Conservation (phyloP, 1,140 invertebrate genomes). For the Sesamia nonagrioides region DNA sequence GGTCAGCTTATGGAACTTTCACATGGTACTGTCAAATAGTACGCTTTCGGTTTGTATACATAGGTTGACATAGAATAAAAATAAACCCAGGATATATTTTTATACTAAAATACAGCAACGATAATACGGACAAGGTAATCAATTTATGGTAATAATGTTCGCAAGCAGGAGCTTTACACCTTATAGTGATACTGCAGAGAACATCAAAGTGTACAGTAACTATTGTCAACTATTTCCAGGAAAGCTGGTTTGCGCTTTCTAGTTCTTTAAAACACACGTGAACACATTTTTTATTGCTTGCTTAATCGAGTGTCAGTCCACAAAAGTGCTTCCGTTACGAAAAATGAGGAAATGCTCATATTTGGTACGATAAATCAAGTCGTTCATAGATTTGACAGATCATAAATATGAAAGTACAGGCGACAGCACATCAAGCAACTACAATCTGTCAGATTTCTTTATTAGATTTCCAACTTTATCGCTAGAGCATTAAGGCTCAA, state of each 20-base stretch:
- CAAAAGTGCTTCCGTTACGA: not conserved
- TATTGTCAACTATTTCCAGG: constrained; percentile 11
- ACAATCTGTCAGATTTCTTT: too few relatives aligned
- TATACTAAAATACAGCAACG: not conserved
- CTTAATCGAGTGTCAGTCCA: constrained; percentile 43
- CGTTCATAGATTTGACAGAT: constrained; percentile 39
- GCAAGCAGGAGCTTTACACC: constrained; percentile 18
- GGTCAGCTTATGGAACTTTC: too few relatives aligned
- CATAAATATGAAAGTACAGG: not conserved
- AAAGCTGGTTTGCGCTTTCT: constrained; percentile 17
- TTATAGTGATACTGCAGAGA: not conserved
- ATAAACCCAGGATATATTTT: not conserved
- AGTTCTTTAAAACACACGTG: constrained; percentile 8
- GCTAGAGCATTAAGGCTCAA: too few relatives aligned
- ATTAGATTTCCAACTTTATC: too few relatives aligned
- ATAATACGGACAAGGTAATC: not conserved
- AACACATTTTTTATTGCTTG: constrained; percentile 46
- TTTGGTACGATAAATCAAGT: constrained; percentile 33
- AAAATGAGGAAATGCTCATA: constrained; percentile 14
- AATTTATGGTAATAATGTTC: not conserved
- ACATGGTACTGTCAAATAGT: not conserved
- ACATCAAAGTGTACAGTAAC: constrained; percentile 17
- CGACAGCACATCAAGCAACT: too few relatives aligned
- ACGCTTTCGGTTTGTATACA: not conserved
- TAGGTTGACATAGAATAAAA: not conserved